Base-by-base conservation (phyloP, 2,888 invertebrate species). In the Agrochola macilenta region DNA sequence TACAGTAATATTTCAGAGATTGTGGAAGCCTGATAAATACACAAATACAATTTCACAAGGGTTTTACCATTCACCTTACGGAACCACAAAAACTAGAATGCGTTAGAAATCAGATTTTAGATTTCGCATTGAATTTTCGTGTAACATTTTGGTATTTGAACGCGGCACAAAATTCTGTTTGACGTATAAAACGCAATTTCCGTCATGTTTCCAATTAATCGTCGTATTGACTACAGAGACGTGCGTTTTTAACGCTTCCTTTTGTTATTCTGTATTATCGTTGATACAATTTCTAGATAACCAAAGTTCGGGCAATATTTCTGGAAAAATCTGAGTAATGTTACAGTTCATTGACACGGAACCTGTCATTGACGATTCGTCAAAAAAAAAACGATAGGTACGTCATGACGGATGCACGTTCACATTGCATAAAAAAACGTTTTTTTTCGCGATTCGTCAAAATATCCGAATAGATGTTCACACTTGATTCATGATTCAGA, bases 31-130 rank as follows among this genome's bases (percentile, higher is more conserved):
- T 30, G 2, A 64, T 64, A 43, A 49, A 61, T 9, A 30, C 2
- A 35, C 39, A 12, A 57, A 54, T 23, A n/a, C 26, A 60, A 26
- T 54, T 39, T 54, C n/a, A 61, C 35, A 23, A 17, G 1, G 14
- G 39, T 76, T 76, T 49, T 5, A 66, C 2, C 17, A 57, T 60
- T 0, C 7, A 0, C 46, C 0, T 26, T 54, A 69, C 64, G 72
- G 72, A 81, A 77, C 63, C 5, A 61, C 2, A 82, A 81, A 85
- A 85, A 49, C 58, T 60, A 85, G 69, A 83, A 73, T 76, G 77
- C 82, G 69, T 63, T 73, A 66, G 61, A 77, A 77, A 82, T 85
- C 69, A 60, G 72, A 82, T 83, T 83, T 85, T 73, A 70, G 49
- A 84, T 70, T 82, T 35, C 54, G 39, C 77, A 72, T 73, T 76